Conservation (phyloP, 2,888 invertebrate genomes). For the Thereva unica region DNA sequence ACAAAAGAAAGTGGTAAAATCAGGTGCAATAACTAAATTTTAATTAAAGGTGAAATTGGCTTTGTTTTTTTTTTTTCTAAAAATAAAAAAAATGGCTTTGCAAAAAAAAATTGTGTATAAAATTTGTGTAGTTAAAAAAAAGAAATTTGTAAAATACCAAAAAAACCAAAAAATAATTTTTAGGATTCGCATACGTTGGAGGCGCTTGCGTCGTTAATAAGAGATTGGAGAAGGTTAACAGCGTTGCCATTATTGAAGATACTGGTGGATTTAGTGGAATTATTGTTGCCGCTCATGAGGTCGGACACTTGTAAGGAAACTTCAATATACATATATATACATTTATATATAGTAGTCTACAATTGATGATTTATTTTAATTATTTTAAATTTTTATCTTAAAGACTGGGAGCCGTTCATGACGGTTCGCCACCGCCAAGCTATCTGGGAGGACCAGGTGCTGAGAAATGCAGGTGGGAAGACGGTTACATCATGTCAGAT, state of each 20-base stretch:
- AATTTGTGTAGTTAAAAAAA: not conserved
- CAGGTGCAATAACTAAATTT: not conserved
- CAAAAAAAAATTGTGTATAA: too few species aligned
- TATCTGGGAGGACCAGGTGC: slow-evolving; percentile 94
- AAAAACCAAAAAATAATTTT: slow-evolving; percentile 37
- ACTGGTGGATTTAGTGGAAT: slow-evolving; percentile 96
- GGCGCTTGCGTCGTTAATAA: slow-evolving; percentile 96
- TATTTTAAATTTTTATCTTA: slow-evolving; percentile 38
- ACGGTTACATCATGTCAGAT: slow-evolving; percentile 95
- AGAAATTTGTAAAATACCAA: slow-evolving; percentile 6
- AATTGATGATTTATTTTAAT: not conserved
- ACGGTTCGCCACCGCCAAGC: slow-evolving; percentile 92
- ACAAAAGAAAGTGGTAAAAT: not conserved
- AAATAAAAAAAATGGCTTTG: too few species aligned
- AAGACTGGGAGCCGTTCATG: slow-evolving; percentile 93
- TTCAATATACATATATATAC: not conserved
- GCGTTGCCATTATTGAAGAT: slow-evolving; percentile 94
- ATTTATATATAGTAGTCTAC: not conserved
- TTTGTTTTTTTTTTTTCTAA: slow-evolving; percentile 5
- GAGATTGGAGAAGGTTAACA: slow-evolving; percentile 92
- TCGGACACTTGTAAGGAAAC: slow-evolving; percentile 88
- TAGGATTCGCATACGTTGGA: slow-evolving; percentile 95
- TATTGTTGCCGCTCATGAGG: slow-evolving; percentile 95
- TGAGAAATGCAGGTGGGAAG: slow-evolving; percentile 93
- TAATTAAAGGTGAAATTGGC: not conserved